These are phyloP conservation scores for Danio albolineatus DNA, from an alignment of 2,797 vertebrate genomes.

Conservation along the genomic window DNA sequence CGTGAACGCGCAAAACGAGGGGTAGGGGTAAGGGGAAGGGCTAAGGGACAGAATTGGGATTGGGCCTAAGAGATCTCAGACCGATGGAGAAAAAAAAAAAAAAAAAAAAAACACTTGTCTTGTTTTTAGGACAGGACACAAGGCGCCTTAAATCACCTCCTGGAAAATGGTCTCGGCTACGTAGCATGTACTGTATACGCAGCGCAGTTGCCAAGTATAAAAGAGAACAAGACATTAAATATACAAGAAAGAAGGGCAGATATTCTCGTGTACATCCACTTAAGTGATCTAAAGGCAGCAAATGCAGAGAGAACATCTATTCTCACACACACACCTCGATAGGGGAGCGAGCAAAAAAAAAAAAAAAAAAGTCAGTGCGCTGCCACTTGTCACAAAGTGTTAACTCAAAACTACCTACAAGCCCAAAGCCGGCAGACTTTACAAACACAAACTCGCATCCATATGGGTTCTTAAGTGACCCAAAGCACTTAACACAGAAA, in stretches of 20 bases:
- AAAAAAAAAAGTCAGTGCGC: conserved; percentile 11
- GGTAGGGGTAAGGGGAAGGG: too few relatives aligned
- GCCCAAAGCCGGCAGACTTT: conserved; percentile 10
- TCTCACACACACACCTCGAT: conserved; percentile 13
- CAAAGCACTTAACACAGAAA: conserved; percentile 43
- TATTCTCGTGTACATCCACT: conserved; percentile 23
- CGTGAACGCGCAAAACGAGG: too few relatives aligned
- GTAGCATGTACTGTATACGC: background rate
- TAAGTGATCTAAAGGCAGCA: conserved; percentile 28
- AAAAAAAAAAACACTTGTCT: background rate
- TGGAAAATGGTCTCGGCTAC: background rate
- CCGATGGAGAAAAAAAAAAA: background rate
- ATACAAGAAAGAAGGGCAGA: conserved; percentile 38
- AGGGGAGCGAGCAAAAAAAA: background rate
- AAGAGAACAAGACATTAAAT: conserved; percentile 34
- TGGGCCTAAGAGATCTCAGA: background rate
- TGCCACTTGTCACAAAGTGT: conserved; percentile 43
- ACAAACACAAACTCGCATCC: conserved; percentile 19
- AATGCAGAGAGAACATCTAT: conserved; percentile 8
- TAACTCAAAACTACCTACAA: conserved; percentile 30
- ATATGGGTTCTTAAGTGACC: conserved; percentile 28
- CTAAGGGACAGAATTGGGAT: too few relatives aligned
- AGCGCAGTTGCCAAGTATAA: conserved; percentile 4
- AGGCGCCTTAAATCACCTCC: background rate
- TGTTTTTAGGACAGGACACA: conserved; percentile 21